Base-by-base conservation (phyloP, 2,113 vertebrate genomes). In the Crotalus horridus region DNA sequence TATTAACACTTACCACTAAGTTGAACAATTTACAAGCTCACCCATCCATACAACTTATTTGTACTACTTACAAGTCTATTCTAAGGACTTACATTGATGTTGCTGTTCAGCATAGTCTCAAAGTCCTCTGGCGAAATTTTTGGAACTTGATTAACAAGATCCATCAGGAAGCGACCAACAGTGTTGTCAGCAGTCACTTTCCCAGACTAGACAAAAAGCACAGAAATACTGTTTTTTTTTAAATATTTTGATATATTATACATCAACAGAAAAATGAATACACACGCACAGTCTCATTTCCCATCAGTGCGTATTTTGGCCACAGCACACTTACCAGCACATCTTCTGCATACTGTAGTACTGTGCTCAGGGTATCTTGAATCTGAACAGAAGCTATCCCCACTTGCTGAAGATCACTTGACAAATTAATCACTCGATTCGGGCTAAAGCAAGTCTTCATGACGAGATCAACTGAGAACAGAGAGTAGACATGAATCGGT, bases 51-150 rank as follows among this genome's bases (percentile, higher is more conserved):
- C 55, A 89, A n/a, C 33, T 21, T 33, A 21, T 43, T 29, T 26
- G 13, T 85, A 85, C 24, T 12, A n/a, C 6, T 91, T 26, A 56
- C 21, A 90, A 29, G 11, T 13, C 29, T 24, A 33, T 11, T 33
- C 53, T 0, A 94, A 21, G 33, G 46, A 97, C 99, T 98, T 96
- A 99, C 99, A 6, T 99, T 99, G 95, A 99, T 99, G 97, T 99
- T 99, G 94, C 99, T 99, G 96, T 99, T 99, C 95, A 99, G 97
- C 99, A 99, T 99, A 95, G 98, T 98, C 96, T 99, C 99, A 86
- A 99, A 99, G 97, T 99, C 99, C 95, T 99, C 99, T 0, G 99
- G 97, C 39, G 98, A 94, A 95, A 99, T 99, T 96, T 98, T 99
- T 93, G 99, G 99, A 85, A 99, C 99, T 93, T 99, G 99, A 97